Evolutionary conservation across 2,113 vertebrate genomes (phyloP), one percentile per base, ranked within the genome.

Genomic region (Lasiurus cinereus): DNA sequence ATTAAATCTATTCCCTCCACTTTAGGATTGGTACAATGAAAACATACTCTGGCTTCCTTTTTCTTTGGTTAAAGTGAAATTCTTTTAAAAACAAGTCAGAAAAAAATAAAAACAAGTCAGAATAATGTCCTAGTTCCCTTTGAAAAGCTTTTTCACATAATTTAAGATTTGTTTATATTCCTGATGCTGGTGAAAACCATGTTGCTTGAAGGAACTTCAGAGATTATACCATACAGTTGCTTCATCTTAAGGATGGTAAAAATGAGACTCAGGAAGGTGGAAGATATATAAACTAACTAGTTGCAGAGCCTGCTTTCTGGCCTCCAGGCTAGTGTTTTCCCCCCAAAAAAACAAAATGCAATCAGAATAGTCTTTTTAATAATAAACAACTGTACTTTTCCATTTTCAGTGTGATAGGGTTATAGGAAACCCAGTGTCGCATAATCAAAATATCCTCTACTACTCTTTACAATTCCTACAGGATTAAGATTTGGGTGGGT

Each of bases 31-130:
- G 1, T 92, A 29, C 73, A 80, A 62, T 95, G 85, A 77, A 67
- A 97, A 87, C 66, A 88, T 43, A 74, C 74, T 89, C 85, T 92
- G 13, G 50, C 36, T 96, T 97, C n/a, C 69, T 87, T 96, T 97
- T 93, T 93, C 80, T 87, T 77, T 13, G 90, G 79, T 78, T 94
- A 77, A 93, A 36, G 4, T 95, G 76, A 74, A 84, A 77, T 73
- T 39, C 52, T 96, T 66, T 48, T 72, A 12, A 84, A 94, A 95
- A 91, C 56, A 91, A 31, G 64, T 66, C 22, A 62, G 24, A 62
- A 62, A 87, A 87, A 13, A 48, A 73, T 14, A 59, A 87, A 21
- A 74, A 74, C 14, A 76, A 74, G 14, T 27, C 83, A 82, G n/a
- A 88, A 36, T 83, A 66, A 31, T 43, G 19, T 36, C 64, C 83